phyloP scores from a whole-genome alignment of 2,797 vertebrate genomes.

The Crax fasciolata region DNA sequence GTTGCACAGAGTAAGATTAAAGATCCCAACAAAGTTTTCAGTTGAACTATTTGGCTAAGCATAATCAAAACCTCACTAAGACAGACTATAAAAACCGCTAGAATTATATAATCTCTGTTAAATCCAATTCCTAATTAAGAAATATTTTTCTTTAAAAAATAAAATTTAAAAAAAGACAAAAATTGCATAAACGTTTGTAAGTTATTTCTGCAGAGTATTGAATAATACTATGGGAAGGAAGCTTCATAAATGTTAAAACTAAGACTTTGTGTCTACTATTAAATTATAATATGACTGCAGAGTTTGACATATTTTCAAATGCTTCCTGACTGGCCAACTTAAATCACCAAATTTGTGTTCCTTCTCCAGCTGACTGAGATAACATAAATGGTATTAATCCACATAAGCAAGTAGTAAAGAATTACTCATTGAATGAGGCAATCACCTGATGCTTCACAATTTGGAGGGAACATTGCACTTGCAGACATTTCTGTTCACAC shows the following conservation, averaged over 20 bases:
- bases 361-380: conserved; percentile 24
- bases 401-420: conserved; percentile 10
- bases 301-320: neutral
- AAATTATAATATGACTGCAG: neutral
- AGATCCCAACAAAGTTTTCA: neutral
- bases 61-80: neutral
- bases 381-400: neutral
- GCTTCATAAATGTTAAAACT: conserved; percentile 15
- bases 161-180: neutral
- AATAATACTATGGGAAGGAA: neutral
- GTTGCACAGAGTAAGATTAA: neutral
- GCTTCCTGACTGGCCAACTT: neutral
- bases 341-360: neutral
- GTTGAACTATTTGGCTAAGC: neutral
- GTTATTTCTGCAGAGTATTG: neutral
- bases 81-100: neutral
- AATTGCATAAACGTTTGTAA: neutral
- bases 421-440: conserved; percentile 6
- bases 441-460: conserved; percentile 26
- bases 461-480: conserved; percentile 52
- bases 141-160: neutral
- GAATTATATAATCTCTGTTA: neutral
- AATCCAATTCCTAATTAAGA: neutral
- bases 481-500: conserved; percentile 2
- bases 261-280: neutral